Evolutionary conservation across 2,113 vertebrate species (phyloP).

Genomic region (Tychaedon coryphoeus): DNA sequence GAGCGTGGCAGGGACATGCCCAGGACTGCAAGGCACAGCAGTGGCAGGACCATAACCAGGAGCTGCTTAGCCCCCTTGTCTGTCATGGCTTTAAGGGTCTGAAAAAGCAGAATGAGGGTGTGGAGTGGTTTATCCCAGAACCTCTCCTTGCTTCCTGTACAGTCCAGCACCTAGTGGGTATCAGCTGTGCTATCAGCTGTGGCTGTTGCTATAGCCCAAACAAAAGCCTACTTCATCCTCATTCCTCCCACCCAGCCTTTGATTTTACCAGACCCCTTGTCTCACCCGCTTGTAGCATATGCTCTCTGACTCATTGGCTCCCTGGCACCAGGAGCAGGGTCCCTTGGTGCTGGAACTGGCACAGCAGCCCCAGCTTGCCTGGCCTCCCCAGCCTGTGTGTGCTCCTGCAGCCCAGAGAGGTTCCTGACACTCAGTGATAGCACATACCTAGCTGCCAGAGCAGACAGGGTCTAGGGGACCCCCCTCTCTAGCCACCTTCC

Average conservation of each 20-base stretch:
- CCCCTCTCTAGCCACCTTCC: not conserved
- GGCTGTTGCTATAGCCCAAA: not conserved
- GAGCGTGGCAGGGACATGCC: accelerated
- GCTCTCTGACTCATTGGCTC: not conserved
- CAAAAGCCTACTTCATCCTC: not conserved
- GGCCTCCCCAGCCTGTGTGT: not conserved
- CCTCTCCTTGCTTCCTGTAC: not conserved
- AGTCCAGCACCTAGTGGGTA: accelerated
- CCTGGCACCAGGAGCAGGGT: not conserved
- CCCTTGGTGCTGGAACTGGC: not conserved
- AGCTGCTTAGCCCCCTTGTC: not conserved
- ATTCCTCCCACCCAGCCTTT: not conserved
- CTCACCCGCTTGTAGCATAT: not conserved
- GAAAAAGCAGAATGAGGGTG: not conserved
- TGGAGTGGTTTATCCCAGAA: not conserved
- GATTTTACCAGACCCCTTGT: not conserved
- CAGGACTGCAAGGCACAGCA: not conserved
- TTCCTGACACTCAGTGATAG: not conserved
- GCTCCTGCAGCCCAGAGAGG: not conserved
- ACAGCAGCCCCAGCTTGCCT: not conserved
- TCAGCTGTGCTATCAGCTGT: not conserved
- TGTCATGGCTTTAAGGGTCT: not conserved
- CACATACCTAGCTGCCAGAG: not conserved
- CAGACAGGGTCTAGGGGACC: not conserved
- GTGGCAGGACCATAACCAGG: not conserved